Conservation (phyloP, 2,888 invertebrate species). For the Rutpela maculata region DNA sequence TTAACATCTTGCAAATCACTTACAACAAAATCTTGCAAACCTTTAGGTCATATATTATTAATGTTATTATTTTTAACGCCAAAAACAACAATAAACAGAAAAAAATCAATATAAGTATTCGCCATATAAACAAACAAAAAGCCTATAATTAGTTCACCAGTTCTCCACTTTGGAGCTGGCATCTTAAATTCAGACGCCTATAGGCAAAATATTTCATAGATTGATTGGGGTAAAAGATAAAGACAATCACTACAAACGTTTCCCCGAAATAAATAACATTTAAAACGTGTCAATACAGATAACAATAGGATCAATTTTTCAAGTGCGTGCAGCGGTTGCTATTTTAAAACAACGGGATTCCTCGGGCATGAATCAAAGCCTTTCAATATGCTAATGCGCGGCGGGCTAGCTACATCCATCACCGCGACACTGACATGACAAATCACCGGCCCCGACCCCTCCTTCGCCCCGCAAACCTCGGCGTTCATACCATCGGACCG, state of each 20-base stretch:
- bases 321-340: slow-evolving; percentile 63
- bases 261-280: slow-evolving; percentile 27
- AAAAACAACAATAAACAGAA: no score
- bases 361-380: slow-evolving; percentile 71
- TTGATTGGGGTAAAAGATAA: slow-evolving; percentile 36
- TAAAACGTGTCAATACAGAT: slow-evolving; percentile 57
- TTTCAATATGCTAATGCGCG: slow-evolving; percentile 73
- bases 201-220: no score
- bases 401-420: slow-evolving; percentile 70
- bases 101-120: no score
- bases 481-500: slow-evolving; percentile 30
- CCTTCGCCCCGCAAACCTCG: slow-evolving; percentile 18
- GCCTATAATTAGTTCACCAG: no score
- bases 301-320: slow-evolving; percentile 65
- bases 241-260: slow-evolving; percentile 16
- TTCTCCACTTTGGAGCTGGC: no score
- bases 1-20: no score
- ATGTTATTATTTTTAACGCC: no score
- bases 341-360: slow-evolving; percentile 71
- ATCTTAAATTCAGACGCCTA: no score
- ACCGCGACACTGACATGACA: slow-evolving; percentile 73
- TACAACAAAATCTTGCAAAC: no score
- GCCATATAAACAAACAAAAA: no score
- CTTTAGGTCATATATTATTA: no score
- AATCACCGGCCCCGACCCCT: slow-evolving; percentile 65